Base-by-base conservation (phyloP, 2,888 invertebrate species). In the Andrena dorsata region DNA sequence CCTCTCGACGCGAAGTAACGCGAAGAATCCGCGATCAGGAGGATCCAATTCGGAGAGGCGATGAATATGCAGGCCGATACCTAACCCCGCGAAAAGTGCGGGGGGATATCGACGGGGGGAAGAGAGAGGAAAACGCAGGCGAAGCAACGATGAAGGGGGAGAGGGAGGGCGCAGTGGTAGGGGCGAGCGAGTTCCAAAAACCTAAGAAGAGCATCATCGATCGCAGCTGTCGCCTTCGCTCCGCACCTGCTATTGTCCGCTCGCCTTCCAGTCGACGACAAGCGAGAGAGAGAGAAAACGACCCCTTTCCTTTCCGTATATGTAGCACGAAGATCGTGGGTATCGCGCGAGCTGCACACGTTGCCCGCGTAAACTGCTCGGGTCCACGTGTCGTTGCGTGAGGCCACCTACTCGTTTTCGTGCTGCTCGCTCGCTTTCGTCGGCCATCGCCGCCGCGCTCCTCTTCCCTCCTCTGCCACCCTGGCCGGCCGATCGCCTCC, bases 171-270 rank as follows among this genome's bases (percentile, higher is more conserved):
- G 35, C 80, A 68, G 75, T 73, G 77, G 85, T 80, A 86, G 86
- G 84, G 82, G 80, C 78, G 87, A 74, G 87, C 85, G 83, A 91
- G 89, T 90, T 89, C 90, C 89, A 91, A 92, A 93, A 92, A 91
- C 90, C 91, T 90, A 90, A 92, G 92, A 91, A 91, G 90, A 91
- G 89, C 91, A 92, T 91, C 91, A 92, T 91, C 91, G 92, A 91
- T 91, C 92, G 92, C 93, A 93, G 92, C 93, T 93, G 93, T 92
- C 92, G 89, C 84, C 87, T 89, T 90, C 92, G 91, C 91, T 90
- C 87, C 88, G 92, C 93, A 93, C 93, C 93, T 93, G 93, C 93
- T 92, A 92, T 93, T 92, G 91, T 90, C 90, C 90, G 88, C 90
- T 90, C 89, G 90, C 86, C 85, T 88, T 81, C 84, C 90, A 88